Conservation (phyloP, 2,797 vertebrate genomes). For the Tinamus major region DNA sequence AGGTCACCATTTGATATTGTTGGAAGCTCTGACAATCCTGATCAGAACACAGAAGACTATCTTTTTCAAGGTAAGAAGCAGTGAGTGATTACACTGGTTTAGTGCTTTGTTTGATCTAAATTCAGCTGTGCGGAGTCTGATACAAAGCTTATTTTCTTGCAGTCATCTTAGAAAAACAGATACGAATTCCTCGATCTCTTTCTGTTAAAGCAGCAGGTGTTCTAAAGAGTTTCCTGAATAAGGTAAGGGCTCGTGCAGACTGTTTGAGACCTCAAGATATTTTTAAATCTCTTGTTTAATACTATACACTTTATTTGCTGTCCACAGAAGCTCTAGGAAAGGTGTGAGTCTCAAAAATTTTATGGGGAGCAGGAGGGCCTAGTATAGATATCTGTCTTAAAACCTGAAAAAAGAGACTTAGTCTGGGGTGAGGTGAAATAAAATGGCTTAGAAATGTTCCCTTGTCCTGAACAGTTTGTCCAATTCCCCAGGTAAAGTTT, state of each 20-base stretch:
- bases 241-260: slow-evolving; percentile 81
- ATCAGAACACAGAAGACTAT: slow-evolving; percentile 99
- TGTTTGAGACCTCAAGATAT: background rate
- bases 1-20: slow-evolving; percentile 98
- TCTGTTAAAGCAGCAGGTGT: slow-evolving; percentile 99
- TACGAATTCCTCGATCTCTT: slow-evolving; percentile 95
- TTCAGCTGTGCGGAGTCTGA: slow-evolving; percentile 6
- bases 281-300: background rate
- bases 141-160: slow-evolving; percentile 38
- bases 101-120: background rate
- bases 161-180: slow-evolving; percentile 99
- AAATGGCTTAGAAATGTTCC: background rate
- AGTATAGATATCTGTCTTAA: background rate
- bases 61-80: slow-evolving; percentile 92
- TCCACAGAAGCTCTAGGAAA: background rate
- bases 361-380: background rate
- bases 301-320: background rate
- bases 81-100: background rate
- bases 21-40: slow-evolving; percentile 97
- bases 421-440: background rate
- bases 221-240: slow-evolving; percentile 98
- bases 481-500: too few relatives aligned
- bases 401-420: background rate
- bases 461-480: background rate
- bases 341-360: background rate